Evolutionary conservation across 2,797 vertebrate genomes (phyloP), one percentile per base, ranked within the genome.

Genomic region (Phaenicophaeus curvirostris): DNA sequence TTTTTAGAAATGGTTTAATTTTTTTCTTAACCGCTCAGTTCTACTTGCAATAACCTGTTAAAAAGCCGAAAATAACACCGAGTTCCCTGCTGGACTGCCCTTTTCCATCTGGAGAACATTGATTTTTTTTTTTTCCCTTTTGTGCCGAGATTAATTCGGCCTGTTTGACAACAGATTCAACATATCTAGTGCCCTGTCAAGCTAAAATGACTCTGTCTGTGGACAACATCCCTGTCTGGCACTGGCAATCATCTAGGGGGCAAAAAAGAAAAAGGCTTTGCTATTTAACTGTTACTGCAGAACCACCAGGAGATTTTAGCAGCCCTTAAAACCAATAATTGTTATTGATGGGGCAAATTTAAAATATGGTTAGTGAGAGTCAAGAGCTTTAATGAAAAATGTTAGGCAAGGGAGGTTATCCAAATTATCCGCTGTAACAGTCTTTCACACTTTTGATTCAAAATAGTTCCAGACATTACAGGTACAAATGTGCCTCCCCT

Each of bases 61-160:
- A 94, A 95, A 93, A 92, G 46, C 53, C 88, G 84, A 74, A 94
- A 91, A 89, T 73, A 93, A 76, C 66, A 61, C 62, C 27, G 85
- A 85, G 82, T 41, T 95, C 41, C 68, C 87, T 94, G 68, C 50
- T 72, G 68, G 75, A 21, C 55, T 77, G 31, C 69, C 76, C 68
- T 93, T 92, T 95, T 69, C 87, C 85, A 63, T 89, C 80, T 89
- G 83, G 65, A 94, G 67, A 92, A 73, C 74, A 95, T 25, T 80
- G 74, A 91, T 94, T 71, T 88, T 94, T 79, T 94, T 79, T 46
- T 44, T 44, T 89, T 73, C 30, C 53, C 77, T 77, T 33, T 77
- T 95, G 75, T 62, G 65, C 80, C 67, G 93, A 87, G 87, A 95
- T 93, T 90, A 95, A 95, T 81, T 54, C 68, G 69, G 28, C 37